Evolutionary conservation across 2,797 vertebrate species (phyloP).

Genomic region (Macropus fuliginosus): DNA sequence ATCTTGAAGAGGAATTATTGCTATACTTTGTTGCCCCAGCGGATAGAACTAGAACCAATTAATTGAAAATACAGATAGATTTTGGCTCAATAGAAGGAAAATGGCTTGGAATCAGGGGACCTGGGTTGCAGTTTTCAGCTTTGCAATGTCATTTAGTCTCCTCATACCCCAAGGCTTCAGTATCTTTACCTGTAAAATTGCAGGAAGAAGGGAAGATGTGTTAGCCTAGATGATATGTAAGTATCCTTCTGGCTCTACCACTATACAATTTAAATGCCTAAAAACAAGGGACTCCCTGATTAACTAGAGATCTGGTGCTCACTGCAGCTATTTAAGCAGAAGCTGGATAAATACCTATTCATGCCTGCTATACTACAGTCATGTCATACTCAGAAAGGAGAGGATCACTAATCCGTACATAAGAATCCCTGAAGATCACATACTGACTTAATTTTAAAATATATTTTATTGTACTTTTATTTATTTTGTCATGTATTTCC

Average conservation of each 20-base stretch:
- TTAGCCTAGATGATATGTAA: background rate
- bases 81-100: background rate
- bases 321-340: background rate
- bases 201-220: background rate
- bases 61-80: background rate
- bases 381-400: background rate
- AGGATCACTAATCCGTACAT: background rate
- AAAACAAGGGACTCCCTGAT: background rate
- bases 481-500: background rate
- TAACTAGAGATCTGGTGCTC: background rate
- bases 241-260: background rate
- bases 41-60: background rate
- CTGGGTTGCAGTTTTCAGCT: background rate
- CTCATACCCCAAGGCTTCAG: background rate
- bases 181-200: conserved; percentile 10
- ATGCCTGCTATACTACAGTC: background rate
- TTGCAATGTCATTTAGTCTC: background rate
- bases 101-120: background rate
- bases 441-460: background rate
- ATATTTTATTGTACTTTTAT: background rate
- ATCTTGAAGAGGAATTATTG: background rate
- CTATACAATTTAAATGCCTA: background rate
- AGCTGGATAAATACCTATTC: background rate
- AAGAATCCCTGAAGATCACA: background rate
- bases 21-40: background rate